These are phyloP conservation scores for Brachylomia viminalis DNA, from an alignment of 2,888 invertebrate species.

Conservation along the genomic window DNA sequence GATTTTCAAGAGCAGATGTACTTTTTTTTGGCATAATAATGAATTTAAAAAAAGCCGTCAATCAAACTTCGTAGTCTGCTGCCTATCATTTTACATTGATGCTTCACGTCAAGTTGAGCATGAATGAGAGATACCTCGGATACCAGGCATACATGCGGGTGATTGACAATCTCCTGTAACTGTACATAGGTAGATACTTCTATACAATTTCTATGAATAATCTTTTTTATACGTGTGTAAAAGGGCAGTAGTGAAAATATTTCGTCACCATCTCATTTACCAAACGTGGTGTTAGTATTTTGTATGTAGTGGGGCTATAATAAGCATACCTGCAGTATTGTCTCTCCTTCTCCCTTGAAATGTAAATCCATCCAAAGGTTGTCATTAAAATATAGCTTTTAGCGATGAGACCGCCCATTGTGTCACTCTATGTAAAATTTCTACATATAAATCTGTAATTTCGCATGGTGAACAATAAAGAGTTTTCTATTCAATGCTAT, in stretches of 20 bases:
- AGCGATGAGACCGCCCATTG: too few species aligned
- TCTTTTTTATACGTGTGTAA: background rate
- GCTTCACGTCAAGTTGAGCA: conserved; percentile 32
- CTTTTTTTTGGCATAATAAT: background rate
- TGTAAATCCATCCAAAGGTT: too few species aligned
- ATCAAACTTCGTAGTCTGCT: conserved; percentile 26
- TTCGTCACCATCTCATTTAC: background rate
- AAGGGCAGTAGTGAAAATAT: background rate
- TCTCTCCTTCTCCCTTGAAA: background rate
- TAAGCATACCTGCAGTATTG: background rate
- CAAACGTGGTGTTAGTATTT: too few species aligned
- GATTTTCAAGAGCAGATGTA: background rate
- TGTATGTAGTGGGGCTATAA: background rate
- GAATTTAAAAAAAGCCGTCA: conserved; percentile 27
- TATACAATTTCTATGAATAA: background rate
- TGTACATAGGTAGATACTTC: background rate
- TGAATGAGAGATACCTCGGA: conserved; percentile 54
- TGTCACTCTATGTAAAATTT: too few species aligned
- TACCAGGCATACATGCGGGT: conserved; percentile 21
- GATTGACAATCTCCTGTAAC: conserved; percentile 42
- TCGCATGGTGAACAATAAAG: background rate
- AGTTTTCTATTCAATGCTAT: background rate
- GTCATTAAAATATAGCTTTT: background rate
- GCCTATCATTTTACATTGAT: conserved; percentile 27
- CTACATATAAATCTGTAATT: too few species aligned